Percentiles rank a stretch among this genome's conserved stretches.
These are phyloP conservation scores for Seira musarum DNA, from an alignment of 2,888 invertebrate species.

Conservation along the genomic window DNA sequence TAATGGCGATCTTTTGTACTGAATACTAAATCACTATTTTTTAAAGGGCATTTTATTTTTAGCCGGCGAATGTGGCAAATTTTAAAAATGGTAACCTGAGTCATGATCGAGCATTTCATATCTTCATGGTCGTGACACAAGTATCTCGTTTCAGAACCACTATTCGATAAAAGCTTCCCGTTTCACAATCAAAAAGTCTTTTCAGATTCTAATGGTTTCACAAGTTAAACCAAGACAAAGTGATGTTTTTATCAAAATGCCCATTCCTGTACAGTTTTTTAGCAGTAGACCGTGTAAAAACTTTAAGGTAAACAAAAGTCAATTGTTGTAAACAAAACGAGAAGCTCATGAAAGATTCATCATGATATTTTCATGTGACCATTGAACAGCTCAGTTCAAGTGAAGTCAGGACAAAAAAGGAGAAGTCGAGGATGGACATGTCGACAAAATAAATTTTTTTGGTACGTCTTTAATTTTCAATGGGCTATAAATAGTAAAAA, in stretches of 20 bases:
- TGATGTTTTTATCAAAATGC: background rate
- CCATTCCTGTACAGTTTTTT: conserved; percentile 4
- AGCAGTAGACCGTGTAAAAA: too few species aligned
- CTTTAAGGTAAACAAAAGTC: background rate
- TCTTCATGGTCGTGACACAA: too few species aligned
- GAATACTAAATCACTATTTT: too few species aligned
- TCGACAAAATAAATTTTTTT: background rate
- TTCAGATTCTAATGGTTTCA: conserved; percentile 13
- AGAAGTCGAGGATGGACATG: background rate
- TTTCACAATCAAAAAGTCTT: background rate
- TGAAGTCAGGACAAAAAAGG: background rate
- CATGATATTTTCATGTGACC: background rate
- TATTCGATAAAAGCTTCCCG: too few species aligned
- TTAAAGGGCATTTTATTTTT: too few species aligned
- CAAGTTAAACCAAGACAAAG: background rate
- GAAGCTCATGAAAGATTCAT: conserved; percentile 42
- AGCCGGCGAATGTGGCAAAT: too few species aligned
- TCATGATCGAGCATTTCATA: too few species aligned
- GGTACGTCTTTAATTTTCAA: background rate
- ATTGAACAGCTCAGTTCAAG: background rate
- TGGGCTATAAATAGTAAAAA: conserved; percentile 33
- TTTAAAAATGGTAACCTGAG: too few species aligned
- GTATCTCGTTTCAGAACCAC: background rate
- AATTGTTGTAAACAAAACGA: background rate
- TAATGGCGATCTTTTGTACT: too few species aligned